Conservation (phyloP, 2,797 vertebrate genomes). For the Bovichtus diacanthus region DNA sequence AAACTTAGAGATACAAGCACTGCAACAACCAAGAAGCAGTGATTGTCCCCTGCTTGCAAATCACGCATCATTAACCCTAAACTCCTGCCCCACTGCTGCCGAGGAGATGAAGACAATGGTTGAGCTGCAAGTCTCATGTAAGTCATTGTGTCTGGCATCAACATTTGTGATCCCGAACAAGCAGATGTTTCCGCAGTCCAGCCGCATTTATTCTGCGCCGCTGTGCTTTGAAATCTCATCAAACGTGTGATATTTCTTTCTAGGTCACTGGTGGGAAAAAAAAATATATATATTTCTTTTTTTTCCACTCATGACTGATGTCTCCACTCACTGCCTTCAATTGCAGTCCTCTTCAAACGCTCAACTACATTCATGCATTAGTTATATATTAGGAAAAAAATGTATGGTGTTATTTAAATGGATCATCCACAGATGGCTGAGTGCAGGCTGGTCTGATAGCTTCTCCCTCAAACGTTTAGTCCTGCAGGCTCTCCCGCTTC, state of each 20-base stretch:
- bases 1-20: conserved; percentile 20
- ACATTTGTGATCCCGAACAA: conserved; percentile 16
- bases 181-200: conserved; percentile 39
- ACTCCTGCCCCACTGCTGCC: conserved; percentile 40
- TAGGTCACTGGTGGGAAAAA: conserved; percentile 53
- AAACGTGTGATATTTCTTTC: conserved; percentile 61
- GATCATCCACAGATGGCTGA: conserved; percentile 17
- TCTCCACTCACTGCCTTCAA: conserved; percentile 31
- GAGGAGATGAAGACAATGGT: conserved; percentile 36
- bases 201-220: conserved; percentile 36
- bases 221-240: conserved; percentile 62
- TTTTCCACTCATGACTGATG: conserved; percentile 17
- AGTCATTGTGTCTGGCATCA: background rate
- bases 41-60: conserved; percentile 48
- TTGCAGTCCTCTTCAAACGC: conserved; percentile 27
- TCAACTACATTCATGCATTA: conserved; percentile 8
- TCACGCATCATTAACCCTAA: conserved; percentile 63
- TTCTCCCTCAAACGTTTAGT: background rate
- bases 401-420: conserved; percentile 39
- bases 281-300: conserved; percentile 22
- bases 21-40: conserved; percentile 17
- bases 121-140: conserved; percentile 12
- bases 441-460: conserved; percentile 5
- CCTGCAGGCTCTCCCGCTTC: background rate
- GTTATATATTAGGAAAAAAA: conserved; percentile 32